These are phyloP conservation scores for Caracal caracal DNA, from an alignment of 2,113 vertebrate genomes.

Conservation along the genomic window DNA sequence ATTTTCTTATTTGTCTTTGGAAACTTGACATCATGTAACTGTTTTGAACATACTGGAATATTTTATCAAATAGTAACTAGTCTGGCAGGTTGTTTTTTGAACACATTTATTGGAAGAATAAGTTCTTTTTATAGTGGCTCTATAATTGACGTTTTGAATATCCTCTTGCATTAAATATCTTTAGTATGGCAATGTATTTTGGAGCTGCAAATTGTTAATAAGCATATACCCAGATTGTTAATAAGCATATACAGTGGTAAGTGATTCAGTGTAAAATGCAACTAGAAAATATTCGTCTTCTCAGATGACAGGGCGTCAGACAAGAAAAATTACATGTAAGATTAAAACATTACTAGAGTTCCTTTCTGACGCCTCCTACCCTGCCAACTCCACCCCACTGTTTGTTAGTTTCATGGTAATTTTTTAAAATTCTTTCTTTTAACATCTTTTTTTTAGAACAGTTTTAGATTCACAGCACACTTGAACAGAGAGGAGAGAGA, in stretches of 20 bases:
- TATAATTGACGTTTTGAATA: slow-evolving; percentile 3
- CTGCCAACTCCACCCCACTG: not conserved
- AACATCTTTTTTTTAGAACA: not conserved
- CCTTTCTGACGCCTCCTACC: not conserved
- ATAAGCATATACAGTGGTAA: slow-evolving; percentile 38
- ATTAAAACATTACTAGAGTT: slow-evolving; percentile 4
- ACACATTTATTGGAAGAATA: slow-evolving; percentile 37
- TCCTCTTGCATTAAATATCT: slow-evolving; percentile 38
- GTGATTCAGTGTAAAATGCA: slow-evolving; percentile 59
- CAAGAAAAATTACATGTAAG: slow-evolving; percentile 22
- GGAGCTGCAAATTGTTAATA: slow-evolving; percentile 55
- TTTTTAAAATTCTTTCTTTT: not conserved
- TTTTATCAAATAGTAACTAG: slow-evolving; percentile 30
- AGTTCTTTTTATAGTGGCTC: not conserved
- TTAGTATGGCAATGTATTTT: not conserved
- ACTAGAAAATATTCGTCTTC: slow-evolving; percentile 46
- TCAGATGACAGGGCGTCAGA: slow-evolving; percentile 46
- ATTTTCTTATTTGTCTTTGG: slow-evolving; percentile 26
- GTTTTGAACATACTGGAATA: slow-evolving; percentile 28
- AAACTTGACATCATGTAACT: not conserved
- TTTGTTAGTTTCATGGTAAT: not conserved
- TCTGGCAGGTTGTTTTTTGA: slow-evolving; percentile 38
- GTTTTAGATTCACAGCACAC: not conserved
- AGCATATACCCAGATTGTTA: slow-evolving; percentile 45
- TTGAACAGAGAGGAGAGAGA: not conserved